These are phyloP conservation scores for Thunnus maccoyii DNA, from an alignment of 2,113 vertebrate genomes.

Conservation along the genomic window DNA sequence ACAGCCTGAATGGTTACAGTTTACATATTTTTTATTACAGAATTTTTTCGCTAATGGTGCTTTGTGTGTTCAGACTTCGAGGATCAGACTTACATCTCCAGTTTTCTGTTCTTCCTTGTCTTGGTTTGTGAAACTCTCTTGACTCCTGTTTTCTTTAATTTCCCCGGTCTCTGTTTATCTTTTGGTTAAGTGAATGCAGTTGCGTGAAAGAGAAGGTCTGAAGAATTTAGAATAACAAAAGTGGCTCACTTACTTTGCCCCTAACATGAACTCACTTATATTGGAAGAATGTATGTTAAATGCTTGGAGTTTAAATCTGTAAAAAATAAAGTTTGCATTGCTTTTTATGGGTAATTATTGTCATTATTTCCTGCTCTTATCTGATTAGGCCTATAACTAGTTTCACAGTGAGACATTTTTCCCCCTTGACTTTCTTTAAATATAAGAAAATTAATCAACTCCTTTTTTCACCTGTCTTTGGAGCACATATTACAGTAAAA, in stretches of 20 bases:
- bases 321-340: slow-evolving; percentile 67
- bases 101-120: slow-evolving; percentile 8
- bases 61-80: slow-evolving; percentile 8
- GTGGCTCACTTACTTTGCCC: slow-evolving; percentile 37
- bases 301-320: slow-evolving; percentile 23
- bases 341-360: slow-evolving; percentile 40
- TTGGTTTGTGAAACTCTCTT: slow-evolving; percentile 5
- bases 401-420: too few species aligned
- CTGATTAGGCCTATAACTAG: not conserved
- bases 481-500: too few species aligned
- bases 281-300: slow-evolving; percentile 43
- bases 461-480: too few species aligned
- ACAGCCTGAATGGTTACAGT: slow-evolving; percentile 48
- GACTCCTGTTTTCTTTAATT: slow-evolving; percentile 24
- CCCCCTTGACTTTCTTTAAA: too few species aligned
- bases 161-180: slow-evolving; percentile 14
- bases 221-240: slow-evolving; percentile 37
- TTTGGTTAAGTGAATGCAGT: slow-evolving; percentile 30
- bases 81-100: not conserved
- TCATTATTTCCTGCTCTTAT: not conserved
- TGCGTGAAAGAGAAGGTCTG: slow-evolving; percentile 29
- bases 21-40: slow-evolving; percentile 70
- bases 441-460: too few species aligned
- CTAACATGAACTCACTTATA: slow-evolving; percentile 16
- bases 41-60: slow-evolving; percentile 35